Conservation (phyloP, 2,888 invertebrate genomes). For the Acanthopleura granulata region DNA sequence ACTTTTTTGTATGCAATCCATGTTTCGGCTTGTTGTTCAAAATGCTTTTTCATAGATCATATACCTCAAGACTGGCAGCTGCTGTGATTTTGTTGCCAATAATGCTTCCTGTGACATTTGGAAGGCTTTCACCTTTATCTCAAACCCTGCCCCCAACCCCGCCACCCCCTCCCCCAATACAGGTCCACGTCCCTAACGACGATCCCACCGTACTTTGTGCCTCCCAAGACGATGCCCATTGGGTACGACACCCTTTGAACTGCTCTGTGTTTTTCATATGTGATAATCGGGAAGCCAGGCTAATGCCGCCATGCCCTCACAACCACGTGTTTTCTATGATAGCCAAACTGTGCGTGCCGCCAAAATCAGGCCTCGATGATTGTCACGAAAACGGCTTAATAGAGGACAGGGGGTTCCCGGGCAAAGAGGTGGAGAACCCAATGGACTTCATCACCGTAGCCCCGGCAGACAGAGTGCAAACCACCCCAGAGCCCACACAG, state of each 20-base stretch:
- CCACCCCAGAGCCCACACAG: background rate
- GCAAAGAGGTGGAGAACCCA: background rate
- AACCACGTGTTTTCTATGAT: slow-evolving; percentile 14
- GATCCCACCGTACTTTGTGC: background rate
- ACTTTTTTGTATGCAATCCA: too few relatives aligned
- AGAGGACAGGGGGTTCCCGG: background rate
- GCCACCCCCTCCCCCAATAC: slow-evolving; percentile 8
- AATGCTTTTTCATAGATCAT: too few relatives aligned
- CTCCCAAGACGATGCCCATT: slow-evolving; percentile 8
- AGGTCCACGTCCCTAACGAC: slow-evolving; percentile 12
- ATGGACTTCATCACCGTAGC: background rate
- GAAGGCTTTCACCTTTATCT: too few relatives aligned
- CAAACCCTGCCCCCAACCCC: background rate
- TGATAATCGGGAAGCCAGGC: background rate
- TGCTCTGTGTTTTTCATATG: slow-evolving; percentile 19
- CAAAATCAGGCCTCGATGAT: background rate
- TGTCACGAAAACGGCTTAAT: background rate
- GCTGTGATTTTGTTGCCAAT: too few relatives aligned
- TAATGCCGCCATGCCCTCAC: slow-evolving; percentile 15
- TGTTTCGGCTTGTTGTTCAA: too few relatives aligned
- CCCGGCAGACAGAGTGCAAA: background rate
- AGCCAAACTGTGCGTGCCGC: slow-evolving; percentile 14
- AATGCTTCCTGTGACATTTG: too few relatives aligned
- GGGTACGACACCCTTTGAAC: slow-evolving; percentile 18
- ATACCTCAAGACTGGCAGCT: too few relatives aligned